These are phyloP conservation scores for Genyomyrus donnyi DNA, from an alignment of 2,113 vertebrate genomes.

Conservation along the genomic window DNA sequence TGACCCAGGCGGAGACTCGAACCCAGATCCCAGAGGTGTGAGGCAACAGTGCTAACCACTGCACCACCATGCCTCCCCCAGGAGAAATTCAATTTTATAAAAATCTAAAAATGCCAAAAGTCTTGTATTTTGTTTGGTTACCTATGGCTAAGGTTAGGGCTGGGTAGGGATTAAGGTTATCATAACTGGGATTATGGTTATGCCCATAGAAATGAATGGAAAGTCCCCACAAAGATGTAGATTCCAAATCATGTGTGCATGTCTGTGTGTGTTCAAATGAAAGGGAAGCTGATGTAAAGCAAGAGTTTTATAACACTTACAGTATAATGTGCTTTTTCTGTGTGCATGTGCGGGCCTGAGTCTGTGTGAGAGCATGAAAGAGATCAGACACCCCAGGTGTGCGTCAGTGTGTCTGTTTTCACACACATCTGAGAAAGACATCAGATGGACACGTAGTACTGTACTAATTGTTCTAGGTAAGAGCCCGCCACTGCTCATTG, in stretches of 20 bases:
- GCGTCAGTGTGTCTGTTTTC: not conserved
- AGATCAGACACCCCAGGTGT: not conserved
- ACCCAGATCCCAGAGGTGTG: too few species aligned
- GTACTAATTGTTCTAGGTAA: not conserved
- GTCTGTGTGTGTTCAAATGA: not conserved
- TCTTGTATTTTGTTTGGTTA: not conserved
- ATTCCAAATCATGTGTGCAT: not conserved
- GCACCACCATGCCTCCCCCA: too few species aligned
- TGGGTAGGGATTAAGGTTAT: not conserved
- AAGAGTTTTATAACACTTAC: not conserved
- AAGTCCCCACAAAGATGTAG: not conserved
- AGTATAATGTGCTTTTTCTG: not conserved
- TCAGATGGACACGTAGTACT: not conserved
- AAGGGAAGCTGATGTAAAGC: not conserved
- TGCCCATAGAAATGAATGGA: not conserved
- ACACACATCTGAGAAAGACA: not conserved
- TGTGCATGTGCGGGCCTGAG: conserved; percentile 14
- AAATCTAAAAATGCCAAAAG: not conserved
- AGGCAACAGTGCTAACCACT: too few species aligned
- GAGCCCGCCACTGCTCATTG: not conserved
- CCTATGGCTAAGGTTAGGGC: not conserved
- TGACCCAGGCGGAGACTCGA: too few species aligned
- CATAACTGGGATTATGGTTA: not conserved
- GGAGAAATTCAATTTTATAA: not conserved
- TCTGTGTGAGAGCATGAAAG: not conserved